These are phyloP conservation scores for Cossypha polioptera DNA, from an alignment of 2,797 vertebrate genomes.

Conservation along the genomic window DNA sequence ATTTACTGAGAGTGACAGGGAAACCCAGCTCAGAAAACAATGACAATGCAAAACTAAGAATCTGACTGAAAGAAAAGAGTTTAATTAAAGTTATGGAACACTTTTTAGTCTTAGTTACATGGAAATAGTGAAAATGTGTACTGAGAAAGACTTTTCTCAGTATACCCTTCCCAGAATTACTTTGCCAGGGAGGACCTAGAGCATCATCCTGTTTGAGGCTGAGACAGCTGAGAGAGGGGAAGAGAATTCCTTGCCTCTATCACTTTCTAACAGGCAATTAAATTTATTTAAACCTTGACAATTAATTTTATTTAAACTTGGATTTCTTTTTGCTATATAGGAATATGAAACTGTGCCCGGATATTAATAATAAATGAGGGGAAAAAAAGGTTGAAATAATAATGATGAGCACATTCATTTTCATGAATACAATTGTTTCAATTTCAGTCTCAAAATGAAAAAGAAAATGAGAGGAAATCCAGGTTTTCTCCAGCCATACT, in stretches of 20 bases:
- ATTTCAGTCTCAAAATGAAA: background rate
- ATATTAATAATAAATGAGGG: background rate
- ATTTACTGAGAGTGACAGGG: conserved; percentile 20
- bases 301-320: conserved; percentile 14
- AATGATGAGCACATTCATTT: background rate
- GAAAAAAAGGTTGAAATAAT: background rate
- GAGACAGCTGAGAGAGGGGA: background rate
- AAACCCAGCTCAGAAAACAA: conserved; percentile 36
- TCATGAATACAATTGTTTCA: background rate
- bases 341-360: background rate
- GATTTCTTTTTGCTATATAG: background rate
- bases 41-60: conserved; percentile 7
- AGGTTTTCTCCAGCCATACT: background rate
- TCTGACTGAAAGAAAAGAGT: conserved; percentile 29
- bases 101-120: background rate
- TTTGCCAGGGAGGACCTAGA: background rate
- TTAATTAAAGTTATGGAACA: conserved; percentile 43
- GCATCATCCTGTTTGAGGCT: background rate
- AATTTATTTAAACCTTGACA: background rate
- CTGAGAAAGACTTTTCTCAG: background rate
- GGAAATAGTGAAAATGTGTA: background rate
- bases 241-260: background rate
- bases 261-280: background rate
- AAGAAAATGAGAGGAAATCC: background rate
- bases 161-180: background rate